phyloP scores from a whole-genome alignment of 2,113 vertebrate species.

The Collichthys lucidus region DNA sequence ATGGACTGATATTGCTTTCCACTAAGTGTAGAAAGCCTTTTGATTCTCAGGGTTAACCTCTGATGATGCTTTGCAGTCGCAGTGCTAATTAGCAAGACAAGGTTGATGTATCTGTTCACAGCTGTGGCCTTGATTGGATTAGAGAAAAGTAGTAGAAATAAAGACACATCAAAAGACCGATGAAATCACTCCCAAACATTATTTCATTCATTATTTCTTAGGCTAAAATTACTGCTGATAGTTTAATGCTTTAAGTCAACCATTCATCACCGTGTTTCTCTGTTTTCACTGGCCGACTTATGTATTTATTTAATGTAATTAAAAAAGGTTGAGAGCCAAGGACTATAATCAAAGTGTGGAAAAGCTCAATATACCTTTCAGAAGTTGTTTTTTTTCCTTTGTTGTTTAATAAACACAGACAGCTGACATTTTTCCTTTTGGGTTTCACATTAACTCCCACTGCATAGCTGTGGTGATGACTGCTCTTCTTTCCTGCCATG shows the following conservation, averaged over 20 bases:
- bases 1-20: conserved; percentile 47
- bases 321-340: background rate
- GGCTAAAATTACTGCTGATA: background rate
- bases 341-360: background rate
- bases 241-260: background rate
- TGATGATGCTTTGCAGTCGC: conserved; percentile 36
- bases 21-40: conserved; percentile 15
- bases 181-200: background rate
- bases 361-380: background rate
- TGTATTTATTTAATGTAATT: background rate
- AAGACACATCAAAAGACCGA: background rate
- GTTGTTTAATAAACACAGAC: background rate
- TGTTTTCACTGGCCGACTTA: background rate
- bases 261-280: background rate
- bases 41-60: conserved; percentile 15
- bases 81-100: conserved; percentile 16
- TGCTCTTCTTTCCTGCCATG: conserved; percentile 54
- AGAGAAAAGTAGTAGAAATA: background rate
- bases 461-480: background rate
- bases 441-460: background rate
- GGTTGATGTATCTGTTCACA: conserved; percentile 34
- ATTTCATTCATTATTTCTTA: background rate
- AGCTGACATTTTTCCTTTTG: background rate
- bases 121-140: conserved; percentile 5
- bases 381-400: too few relatives aligned